Conservation (phyloP, 92 coral and sea anemone genomes). For the Parazoanthus darwini region DNA sequence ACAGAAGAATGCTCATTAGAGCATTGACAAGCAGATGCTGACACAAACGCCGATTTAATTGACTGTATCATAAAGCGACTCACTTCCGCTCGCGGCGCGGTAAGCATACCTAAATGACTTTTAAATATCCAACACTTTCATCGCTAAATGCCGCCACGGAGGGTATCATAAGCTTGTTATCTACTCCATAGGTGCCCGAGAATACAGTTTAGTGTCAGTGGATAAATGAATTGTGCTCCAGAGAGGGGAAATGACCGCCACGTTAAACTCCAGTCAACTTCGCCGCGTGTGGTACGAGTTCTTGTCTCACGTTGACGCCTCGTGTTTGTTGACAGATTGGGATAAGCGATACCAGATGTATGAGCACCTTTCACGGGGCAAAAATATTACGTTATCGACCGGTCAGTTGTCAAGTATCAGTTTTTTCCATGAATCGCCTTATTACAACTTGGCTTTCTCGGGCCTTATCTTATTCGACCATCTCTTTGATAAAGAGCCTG, state of each 20-base stretch:
- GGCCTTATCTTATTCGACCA: slow-evolving; percentile 9
- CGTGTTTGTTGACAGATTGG: slow-evolving; percentile 38
- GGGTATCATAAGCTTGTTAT: background rate
- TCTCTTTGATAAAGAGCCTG: slow-evolving; percentile 38
- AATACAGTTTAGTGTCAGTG: background rate
- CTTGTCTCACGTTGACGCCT: slow-evolving; percentile 35
- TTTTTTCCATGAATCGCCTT: background rate
- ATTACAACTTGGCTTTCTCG: background rate
- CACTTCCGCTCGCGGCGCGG: slow-evolving; percentile 41
- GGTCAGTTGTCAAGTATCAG: slow-evolving; percentile 7
- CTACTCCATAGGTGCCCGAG: slow-evolving; percentile 14
- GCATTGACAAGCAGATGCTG: slow-evolving; percentile 38
- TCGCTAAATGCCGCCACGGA: background rate
- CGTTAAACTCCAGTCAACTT: background rate
- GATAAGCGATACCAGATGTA: slow-evolving; percentile 31
- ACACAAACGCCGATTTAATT: slow-evolving; percentile 41
- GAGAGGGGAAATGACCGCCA: background rate
- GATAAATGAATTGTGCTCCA: background rate
- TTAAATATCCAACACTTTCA: slow-evolving; percentile 21
- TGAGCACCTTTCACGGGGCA: background rate
- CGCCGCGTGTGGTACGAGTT: slow-evolving; percentile 28
- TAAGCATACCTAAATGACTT: slow-evolving; percentile 30
- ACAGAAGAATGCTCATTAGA: slow-evolving; percentile 46
- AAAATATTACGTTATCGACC: background rate
- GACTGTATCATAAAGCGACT: slow-evolving; percentile 40